Conservation (phyloP, 2,113 vertebrate species). For the Catagonus wagneri region DNA sequence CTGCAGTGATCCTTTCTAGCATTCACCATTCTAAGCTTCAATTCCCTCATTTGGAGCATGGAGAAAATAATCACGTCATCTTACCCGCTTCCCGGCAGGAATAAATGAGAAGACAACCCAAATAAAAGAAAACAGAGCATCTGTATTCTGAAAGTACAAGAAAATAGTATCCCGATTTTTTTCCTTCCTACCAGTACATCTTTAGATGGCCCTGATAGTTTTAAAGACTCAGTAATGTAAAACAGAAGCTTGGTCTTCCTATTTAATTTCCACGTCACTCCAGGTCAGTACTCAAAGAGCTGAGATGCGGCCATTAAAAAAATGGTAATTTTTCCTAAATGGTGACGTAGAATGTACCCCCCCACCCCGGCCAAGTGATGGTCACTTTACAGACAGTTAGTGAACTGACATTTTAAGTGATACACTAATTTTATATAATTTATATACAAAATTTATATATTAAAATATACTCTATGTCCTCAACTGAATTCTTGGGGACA, state of each 20-base stretch:
- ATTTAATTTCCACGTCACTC: background rate
- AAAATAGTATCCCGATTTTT: background rate
- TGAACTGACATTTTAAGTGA: background rate
- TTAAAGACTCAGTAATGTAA: background rate
- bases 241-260: background rate
- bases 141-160: background rate
- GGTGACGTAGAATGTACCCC: background rate
- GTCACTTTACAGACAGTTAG: background rate
- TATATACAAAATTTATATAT: background rate
- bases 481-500: conserved; percentile 1
- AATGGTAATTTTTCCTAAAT: background rate
- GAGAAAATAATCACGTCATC: background rate
- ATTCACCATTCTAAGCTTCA: background rate
- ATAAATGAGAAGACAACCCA: background rate
- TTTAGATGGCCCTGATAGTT: background rate
- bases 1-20: background rate
- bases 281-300: background rate
- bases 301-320: background rate
- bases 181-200: background rate
- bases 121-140: background rate
- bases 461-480: background rate
- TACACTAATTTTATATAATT: background rate
- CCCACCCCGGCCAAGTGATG: background rate
- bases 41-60: background rate
- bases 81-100: background rate